Percentiles rank a stretch among this genome's conserved stretches.
phyloP scores from a whole-genome alignment of 2,113 vertebrate genomes.

The Alligator mississippiensis region DNA sequence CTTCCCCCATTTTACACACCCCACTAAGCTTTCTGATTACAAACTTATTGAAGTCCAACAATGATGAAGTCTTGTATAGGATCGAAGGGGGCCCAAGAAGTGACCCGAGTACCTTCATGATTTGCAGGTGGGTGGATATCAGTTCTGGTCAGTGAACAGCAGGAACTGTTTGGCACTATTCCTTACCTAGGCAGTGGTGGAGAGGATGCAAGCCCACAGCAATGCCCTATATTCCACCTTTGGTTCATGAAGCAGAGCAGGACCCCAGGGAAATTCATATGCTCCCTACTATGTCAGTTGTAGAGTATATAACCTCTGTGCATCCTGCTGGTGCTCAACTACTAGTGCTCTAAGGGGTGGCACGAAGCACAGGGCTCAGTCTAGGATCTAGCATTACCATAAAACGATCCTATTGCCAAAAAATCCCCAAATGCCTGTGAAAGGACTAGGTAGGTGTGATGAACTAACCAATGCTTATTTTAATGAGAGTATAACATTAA shows the following conservation, averaged over 20 bases:
- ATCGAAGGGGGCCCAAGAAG: neutral
- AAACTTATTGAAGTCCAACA: neutral
- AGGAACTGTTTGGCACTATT: neutral
- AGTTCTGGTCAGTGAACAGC: neutral
- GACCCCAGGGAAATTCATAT: neutral
- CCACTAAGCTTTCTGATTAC: neutral
- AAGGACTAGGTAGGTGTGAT: neutral
- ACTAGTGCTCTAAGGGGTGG: neutral
- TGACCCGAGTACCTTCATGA: neutral
- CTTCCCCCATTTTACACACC: neutral
- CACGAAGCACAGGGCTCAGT: neutral
- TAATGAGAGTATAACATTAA: neutral
- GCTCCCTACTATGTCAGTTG: neutral
- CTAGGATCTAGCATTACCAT: neutral
- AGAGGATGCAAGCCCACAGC: neutral
- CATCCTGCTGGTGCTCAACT: neutral
- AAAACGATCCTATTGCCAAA: neutral
- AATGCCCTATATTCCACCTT: neutral
- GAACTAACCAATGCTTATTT: neutral
- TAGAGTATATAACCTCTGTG: neutral
- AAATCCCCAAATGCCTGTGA: accelerated
- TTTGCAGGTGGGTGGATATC: neutral
- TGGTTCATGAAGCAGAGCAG: neutral
- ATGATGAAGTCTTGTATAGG: neutral
- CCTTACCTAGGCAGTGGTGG: neutral